Evolutionary conservation across 2,797 vertebrate species (phyloP).

Genomic region (Perodicticus potto): DNA sequence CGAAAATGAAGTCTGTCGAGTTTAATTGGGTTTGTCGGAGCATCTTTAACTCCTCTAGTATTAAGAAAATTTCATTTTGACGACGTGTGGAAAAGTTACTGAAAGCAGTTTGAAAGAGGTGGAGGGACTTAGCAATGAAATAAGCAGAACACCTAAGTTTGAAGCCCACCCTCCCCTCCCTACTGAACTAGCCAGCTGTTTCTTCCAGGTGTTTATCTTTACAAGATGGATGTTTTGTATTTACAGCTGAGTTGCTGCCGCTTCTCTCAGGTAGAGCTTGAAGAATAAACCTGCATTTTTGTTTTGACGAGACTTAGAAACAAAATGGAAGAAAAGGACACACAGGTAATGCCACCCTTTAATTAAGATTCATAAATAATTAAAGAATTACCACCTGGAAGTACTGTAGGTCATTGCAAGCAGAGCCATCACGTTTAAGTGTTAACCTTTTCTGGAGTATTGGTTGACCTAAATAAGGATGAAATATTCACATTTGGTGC

Average conservation of each 20-base stretch:
- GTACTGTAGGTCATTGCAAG: background rate
- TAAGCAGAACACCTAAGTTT: background rate
- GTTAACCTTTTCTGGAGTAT: background rate
- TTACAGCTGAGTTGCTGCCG: conserved; percentile 37
- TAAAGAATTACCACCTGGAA: background rate
- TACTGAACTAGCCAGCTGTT: background rate
- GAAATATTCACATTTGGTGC: background rate
- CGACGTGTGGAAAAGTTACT: background rate
- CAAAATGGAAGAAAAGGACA: conserved; percentile 64
- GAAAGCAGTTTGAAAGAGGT: background rate
- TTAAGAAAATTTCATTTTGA: background rate
- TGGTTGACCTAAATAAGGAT: background rate
- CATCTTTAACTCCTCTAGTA: background rate
- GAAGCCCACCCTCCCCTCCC: background rate
- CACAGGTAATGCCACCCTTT: conserved; percentile 56
- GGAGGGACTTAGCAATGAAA: background rate
- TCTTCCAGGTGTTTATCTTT: background rate
- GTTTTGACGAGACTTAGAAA: background rate
- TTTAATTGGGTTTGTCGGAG: background rate
- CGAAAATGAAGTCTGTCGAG: background rate
- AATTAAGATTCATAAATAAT: background rate
- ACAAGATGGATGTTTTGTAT: conserved; percentile 4
- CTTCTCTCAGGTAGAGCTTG: conserved; percentile 1
- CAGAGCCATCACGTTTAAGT: background rate
- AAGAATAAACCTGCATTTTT: background rate